These are phyloP conservation scores for Phasianus colchicus DNA, from an alignment of 2,113 vertebrate genomes.

Conservation along the genomic window DNA sequence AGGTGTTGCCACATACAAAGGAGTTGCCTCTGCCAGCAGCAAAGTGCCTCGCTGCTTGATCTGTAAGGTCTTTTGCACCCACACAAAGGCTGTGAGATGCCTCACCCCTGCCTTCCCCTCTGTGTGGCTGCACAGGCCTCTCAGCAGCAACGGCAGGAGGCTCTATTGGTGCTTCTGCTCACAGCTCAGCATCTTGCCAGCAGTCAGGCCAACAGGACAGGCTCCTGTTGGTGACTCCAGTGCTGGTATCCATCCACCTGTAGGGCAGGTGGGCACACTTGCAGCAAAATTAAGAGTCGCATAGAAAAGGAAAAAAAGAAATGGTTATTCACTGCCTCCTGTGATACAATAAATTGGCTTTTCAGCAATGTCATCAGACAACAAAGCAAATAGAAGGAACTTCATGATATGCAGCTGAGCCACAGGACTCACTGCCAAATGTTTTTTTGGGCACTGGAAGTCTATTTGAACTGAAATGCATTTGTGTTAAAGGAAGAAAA, in stretches of 20 bases:
- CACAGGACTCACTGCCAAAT: neutral
- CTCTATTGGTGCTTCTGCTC: neutral
- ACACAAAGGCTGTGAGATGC: rapidly evolving
- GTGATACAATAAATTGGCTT: neutral
- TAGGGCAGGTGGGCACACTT: rapidly evolving
- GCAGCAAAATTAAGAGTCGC: neutral
- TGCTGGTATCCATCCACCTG: neutral
- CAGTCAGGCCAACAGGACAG: neutral
- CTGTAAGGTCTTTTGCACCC: rapidly evolving
- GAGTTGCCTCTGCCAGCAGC: neutral
- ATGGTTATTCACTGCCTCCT: neutral
- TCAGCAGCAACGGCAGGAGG: neutral
- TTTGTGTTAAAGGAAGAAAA: neutral
- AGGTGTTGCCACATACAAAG: neutral
- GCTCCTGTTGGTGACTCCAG: rapidly evolving
- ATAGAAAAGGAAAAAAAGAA: neutral
- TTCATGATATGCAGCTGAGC: rapidly evolving
- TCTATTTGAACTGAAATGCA: neutral
- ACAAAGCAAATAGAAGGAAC: neutral
- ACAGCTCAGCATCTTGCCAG: rapidly evolving
- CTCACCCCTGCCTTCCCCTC: neutral
- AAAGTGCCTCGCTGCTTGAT: neutral
- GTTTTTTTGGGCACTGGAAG: neutral
- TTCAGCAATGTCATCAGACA: neutral
- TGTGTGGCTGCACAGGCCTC: rapidly evolving